Percentiles rank a stretch among this genome's conserved stretches.
phyloP scores from a whole-genome alignment of 2,113 vertebrate genomes.

The Datnioides undecimradiatus region DNA sequence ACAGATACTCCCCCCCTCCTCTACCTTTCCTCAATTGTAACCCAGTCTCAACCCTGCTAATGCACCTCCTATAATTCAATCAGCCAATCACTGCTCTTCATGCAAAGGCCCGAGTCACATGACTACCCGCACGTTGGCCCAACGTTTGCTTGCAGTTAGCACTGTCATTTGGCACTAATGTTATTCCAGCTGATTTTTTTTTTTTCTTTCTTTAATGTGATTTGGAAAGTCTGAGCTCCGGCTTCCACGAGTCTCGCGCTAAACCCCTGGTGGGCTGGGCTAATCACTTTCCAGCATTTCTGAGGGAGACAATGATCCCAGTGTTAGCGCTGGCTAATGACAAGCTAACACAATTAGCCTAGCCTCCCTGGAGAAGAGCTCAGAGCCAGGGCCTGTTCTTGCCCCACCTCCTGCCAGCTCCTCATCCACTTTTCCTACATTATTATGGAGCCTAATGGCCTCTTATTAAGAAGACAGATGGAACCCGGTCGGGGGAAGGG shows the following conservation, averaged over 20 bases:
- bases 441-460: conserved; percentile 83
- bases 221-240: conserved; percentile 78
- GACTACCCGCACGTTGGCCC: conserved; percentile 81
- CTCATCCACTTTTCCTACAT: conserved; percentile 83
- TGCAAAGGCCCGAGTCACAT: conserved; percentile 86
- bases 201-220: conserved; percentile 84
- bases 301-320: conserved; percentile 86
- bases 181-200: conserved; percentile 85
- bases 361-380: conserved; percentile 75
- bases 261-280: conserved; percentile 77
- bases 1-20: conserved; percentile 36
- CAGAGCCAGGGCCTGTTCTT: conserved; percentile 66
- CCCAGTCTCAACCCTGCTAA: conserved; percentile 88
- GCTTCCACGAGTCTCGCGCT: conserved; percentile 74
- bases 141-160: conserved; percentile 78
- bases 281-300: conserved; percentile 88
- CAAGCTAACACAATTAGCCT: conserved; percentile 84
- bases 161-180: conserved; percentile 90
- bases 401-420: conserved; percentile 73
- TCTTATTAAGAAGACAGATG: conserved; percentile 83
- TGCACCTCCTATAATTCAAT: conserved; percentile 90
- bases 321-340: conserved; percentile 86
- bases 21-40: conserved; percentile 82
- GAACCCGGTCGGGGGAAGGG: conserved; percentile 64
- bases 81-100: conserved; percentile 87